phyloP scores from a whole-genome alignment of 2,888 invertebrate species.

The Euzophera pinguis region DNA sequence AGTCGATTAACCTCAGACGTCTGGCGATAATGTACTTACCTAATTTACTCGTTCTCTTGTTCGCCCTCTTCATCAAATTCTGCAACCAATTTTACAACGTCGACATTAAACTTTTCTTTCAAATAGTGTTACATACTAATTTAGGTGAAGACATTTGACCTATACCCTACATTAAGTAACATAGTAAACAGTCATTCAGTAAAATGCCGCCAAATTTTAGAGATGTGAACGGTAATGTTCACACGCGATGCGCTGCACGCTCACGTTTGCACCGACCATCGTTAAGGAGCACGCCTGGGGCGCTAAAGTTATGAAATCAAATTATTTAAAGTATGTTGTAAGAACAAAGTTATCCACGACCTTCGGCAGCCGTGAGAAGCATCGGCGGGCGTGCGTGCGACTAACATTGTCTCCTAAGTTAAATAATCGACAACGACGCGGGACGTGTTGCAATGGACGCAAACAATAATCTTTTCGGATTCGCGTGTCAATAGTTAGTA shows the following conservation, averaged over 20 bases:
- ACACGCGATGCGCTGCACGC: slow-evolving; percentile 10
- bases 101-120: not conserved
- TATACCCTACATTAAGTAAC: slow-evolving; percentile 1
- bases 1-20: too few relatives aligned
- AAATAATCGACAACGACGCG: slow-evolving; percentile 69
- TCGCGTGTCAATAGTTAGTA: slow-evolving; percentile 44
- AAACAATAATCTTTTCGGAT: slow-evolving; percentile 52
- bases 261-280: slow-evolving; percentile 14
- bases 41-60: too few relatives aligned
- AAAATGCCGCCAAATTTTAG: not conserved
- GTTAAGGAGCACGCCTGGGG: slow-evolving; percentile 48
- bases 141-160: slow-evolving; percentile 9
- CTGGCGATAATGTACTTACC: too few relatives aligned
- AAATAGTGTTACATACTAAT: not conserved
- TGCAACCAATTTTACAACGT: not conserved
- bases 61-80: too few relatives aligned
- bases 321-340: slow-evolving; percentile 76
- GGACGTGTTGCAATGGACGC: slow-evolving; percentile 51
- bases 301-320: slow-evolving; percentile 69
- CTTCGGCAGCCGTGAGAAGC: slow-evolving; percentile 75
- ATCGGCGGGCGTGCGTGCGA: slow-evolving; percentile 56
- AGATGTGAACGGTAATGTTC: slow-evolving; percentile 16
- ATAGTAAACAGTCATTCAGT: not conserved
- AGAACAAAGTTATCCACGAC: slow-evolving; percentile 69
- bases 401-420: slow-evolving; percentile 68